Percentiles rank a stretch among this genome's conserved stretches.
Conservation (phyloP, 2,113 vertebrate genomes). For the Mirounga angustirostris region DNA sequence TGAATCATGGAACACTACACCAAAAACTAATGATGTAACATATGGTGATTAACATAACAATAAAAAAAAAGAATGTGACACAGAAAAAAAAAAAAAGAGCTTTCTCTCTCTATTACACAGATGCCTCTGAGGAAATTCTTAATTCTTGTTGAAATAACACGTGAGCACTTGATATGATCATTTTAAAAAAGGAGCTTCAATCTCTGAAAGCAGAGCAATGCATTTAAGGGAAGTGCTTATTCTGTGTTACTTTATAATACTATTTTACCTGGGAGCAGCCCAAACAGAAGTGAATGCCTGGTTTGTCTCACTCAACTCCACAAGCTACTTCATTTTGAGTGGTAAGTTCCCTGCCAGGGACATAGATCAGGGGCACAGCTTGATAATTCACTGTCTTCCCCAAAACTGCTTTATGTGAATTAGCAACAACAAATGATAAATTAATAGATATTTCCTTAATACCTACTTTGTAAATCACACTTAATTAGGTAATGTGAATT, state of each 20-base stretch:
- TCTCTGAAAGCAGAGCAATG: neutral
- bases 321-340: neutral
- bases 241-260: neutral
- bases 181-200: neutral
- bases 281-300: neutral
- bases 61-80: too few relatives aligned
- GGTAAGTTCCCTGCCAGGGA: neutral
- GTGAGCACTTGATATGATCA: neutral
- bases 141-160: slow-evolving; percentile 29
- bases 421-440: neutral
- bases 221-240: neutral
- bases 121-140: neutral
- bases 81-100: too few relatives aligned
- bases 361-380: slow-evolving; percentile 23
- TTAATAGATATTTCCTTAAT: neutral
- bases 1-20: too few relatives aligned
- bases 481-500: neutral
- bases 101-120: neutral
- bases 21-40: too few relatives aligned
- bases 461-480: neutral
- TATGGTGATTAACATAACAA: too few relatives aligned
- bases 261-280: neutral
- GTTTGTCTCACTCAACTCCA: neutral
- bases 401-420: neutral
- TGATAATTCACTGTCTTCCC: neutral